Evolutionary conservation across 1,140 invertebrate species (phyloP).

Genomic region (Probaryconus sp.): DNA sequence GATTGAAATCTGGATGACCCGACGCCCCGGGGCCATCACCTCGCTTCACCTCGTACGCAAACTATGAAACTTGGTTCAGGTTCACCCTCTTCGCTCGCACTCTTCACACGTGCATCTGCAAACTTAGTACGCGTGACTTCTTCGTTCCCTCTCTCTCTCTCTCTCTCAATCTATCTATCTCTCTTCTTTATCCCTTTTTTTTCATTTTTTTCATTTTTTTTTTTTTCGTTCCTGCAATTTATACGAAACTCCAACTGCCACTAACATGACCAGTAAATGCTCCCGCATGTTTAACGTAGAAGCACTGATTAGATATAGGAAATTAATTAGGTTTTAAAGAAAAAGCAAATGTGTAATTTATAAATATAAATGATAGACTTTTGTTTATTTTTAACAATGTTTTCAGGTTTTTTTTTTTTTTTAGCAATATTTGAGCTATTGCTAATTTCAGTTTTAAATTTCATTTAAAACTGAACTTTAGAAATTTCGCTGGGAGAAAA

Average conservation of each 20-base stretch:
- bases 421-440: too few relatives aligned
- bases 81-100: constrained; percentile 32
- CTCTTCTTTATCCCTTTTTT: too few relatives aligned
- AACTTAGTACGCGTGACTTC: constrained; percentile 13
- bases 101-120: constrained; percentile 26
- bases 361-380: too few relatives aligned
- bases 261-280: constrained; percentile 47
- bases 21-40: constrained; percentile 76
- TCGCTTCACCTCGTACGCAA: constrained; percentile 67
- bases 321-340: constrained; percentile 5
- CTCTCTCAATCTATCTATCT: too few relatives aligned
- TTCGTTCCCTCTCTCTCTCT: too few relatives aligned
- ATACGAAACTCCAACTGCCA: constrained; percentile 45
- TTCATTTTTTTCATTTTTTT: too few relatives aligned
- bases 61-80: constrained; percentile 55
- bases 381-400: too few relatives aligned
- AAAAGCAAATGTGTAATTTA: too few relatives aligned
- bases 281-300: constrained; percentile 36
- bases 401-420: too few relatives aligned
- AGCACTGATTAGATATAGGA: constrained; percentile 5
- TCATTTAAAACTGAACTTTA: constrained; percentile 3
- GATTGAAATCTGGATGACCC: constrained; percentile 78
- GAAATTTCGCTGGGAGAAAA: neutral
- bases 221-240: too few relatives aligned
- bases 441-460: too few relatives aligned